Percentiles rank a stretch among this genome's conserved stretches.
These are phyloP conservation scores for Volucella inanis DNA, from an alignment of 2,888 invertebrate species.

Conservation along the genomic window DNA sequence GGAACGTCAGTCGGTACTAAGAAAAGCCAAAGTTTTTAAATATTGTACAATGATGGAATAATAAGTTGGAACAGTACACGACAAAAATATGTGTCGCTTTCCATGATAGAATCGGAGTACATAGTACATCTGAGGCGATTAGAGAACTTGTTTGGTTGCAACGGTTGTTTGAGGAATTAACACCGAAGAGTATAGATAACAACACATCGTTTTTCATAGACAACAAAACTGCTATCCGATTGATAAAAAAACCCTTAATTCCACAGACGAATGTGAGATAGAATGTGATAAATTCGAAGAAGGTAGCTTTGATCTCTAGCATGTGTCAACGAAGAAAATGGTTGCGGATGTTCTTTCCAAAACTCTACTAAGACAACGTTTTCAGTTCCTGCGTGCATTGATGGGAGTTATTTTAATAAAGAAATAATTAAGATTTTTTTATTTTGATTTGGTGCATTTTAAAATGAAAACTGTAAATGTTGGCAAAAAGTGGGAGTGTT, in stretches of 20 bases:
- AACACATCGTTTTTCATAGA: conserved; percentile 26
- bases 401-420: too few relatives aligned
- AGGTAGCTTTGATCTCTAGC: too few relatives aligned
- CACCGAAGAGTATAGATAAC: too few relatives aligned
- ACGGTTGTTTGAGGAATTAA: conserved; percentile 20
- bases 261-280: conserved; percentile 52
- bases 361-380: conserved; percentile 26
- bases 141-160: conserved; percentile 56
- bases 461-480: neutral
- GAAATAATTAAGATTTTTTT: too few relatives aligned
- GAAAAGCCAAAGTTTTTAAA: conserved; percentile 53
- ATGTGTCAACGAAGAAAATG: conserved; percentile 16
- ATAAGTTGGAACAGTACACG: conserved; percentile 40
- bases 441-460: neutral
- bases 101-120: conserved; percentile 78
- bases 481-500: neutral
- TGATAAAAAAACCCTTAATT: too few relatives aligned
- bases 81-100: conserved; percentile 67
- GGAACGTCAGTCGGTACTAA: conserved; percentile 29
- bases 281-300: conserved; percentile 17
- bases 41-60: conserved; percentile 22
- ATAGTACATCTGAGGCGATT: conserved; percentile 68
- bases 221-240: too few relatives aligned
- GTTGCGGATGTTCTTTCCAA: conserved; percentile 26
- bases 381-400: conserved; percentile 1